Percentiles rank a stretch among this genome's conserved stretches.
Evolutionary conservation across 2,888 invertebrate species (phyloP).

Genomic region (Lasioglossum villosulum): DNA sequence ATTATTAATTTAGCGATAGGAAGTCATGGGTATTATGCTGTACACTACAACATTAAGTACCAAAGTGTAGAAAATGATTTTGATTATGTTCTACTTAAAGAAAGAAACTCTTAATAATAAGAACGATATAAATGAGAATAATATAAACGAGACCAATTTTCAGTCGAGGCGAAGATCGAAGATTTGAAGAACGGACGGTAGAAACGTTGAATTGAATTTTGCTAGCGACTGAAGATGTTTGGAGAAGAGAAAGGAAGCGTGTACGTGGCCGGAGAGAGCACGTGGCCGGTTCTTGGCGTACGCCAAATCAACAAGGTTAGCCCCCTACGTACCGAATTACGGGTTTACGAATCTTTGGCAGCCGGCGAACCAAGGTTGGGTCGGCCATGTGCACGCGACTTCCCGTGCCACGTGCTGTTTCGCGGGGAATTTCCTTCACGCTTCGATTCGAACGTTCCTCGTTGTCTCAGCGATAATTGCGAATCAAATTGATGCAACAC

Average conservation of each 20-base stretch:
- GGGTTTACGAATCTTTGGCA: conserved; percentile 79
- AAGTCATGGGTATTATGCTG: too few species aligned
- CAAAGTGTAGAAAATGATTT: neutral
- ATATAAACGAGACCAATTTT: neutral
- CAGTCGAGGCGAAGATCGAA: neutral
- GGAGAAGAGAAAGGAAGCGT: conserved; percentile 48
- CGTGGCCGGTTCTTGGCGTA: conserved; percentile 77
- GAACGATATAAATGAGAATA: neutral
- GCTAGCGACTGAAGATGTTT: conserved; percentile 4
- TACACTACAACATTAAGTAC: neutral
- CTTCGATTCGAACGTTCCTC: neutral
- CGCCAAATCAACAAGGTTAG: conserved; percentile 77
- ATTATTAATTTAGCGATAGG: neutral
- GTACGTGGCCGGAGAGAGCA: conserved; percentile 42
- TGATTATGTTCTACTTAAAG: neutral
- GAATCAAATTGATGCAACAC: neutral
- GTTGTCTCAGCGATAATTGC: neutral
- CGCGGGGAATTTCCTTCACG: conserved; percentile 29
- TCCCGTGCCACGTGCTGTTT: conserved; percentile 68
- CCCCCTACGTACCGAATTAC: conserved; percentile 73
- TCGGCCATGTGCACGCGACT: conserved; percentile 74
- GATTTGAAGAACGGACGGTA: neutral
- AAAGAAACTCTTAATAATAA: too few species aligned
- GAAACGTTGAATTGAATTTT: conserved; percentile 19
- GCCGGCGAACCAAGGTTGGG: conserved; percentile 72